Conservation (phyloP, 1,140 invertebrate species). For the Rhagoletis zephyria region DNA sequence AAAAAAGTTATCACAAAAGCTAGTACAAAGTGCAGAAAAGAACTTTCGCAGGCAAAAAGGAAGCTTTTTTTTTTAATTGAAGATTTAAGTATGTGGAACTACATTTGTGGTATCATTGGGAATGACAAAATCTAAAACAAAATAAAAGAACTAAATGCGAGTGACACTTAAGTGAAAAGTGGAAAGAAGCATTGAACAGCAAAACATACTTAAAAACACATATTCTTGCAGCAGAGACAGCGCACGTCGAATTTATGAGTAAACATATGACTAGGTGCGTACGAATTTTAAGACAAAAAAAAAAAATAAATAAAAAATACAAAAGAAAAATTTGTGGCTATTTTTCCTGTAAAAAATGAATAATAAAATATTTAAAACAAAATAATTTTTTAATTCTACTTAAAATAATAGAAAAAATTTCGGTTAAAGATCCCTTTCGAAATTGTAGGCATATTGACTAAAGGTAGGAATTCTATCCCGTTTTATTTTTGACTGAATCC, state of each 20-base stretch:
- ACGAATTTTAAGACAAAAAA: background rate
- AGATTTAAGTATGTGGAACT: background rate
- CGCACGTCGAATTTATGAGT: background rate
- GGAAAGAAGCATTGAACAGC: background rate
- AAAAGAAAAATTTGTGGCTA: too few species aligned
- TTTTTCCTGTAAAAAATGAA: too few species aligned
- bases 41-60: background rate
- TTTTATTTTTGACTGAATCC: too few species aligned
- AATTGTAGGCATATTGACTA: too few species aligned
- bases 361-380: too few species aligned
- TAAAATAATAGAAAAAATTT: too few species aligned
- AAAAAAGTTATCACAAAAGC: background rate
- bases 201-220: background rate
- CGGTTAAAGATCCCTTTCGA: too few species aligned
- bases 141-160: background rate
- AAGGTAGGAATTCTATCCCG: too few species aligned
- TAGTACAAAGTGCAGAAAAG: background rate
- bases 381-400: too few species aligned
- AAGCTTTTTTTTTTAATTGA: background rate
- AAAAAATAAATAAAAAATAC: too few species aligned
- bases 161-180: background rate
- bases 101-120: background rate
- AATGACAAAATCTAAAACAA: background rate
- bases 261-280: slow-evolving; percentile 27
- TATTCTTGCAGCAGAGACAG: background rate